phyloP scores from a whole-genome alignment of 1,140 invertebrate genomes.

The Episyrphus balteatus region DNA sequence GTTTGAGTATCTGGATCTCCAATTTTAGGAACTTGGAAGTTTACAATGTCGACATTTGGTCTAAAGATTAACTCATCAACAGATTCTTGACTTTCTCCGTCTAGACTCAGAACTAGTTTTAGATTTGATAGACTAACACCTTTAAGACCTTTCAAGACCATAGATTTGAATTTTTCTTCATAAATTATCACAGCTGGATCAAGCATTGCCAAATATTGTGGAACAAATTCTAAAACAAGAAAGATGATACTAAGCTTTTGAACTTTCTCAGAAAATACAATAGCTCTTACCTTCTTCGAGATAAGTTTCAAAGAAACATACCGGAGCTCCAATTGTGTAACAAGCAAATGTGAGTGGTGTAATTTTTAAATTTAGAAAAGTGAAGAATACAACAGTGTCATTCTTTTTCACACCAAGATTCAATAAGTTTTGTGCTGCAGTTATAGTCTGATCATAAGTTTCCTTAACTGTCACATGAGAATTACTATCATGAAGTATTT shows the following conservation, averaged over 20 bases:
- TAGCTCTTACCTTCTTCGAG: constrained; percentile 3
- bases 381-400: constrained; percentile 2
- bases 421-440: constrained; percentile 1
- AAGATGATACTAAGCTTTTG: too few relatives aligned
- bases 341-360: not conserved
- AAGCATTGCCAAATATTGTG: too few relatives aligned
- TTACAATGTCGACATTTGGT: not conserved
- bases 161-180: too few relatives aligned
- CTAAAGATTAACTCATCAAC: not conserved
- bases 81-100: not conserved
- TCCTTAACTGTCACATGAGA: not conserved
- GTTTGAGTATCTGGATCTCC: not conserved
- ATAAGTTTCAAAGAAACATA: constrained; percentile 1
- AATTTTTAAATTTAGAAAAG: not conserved
- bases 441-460: not conserved
- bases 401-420: not conserved
- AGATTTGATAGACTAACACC: not conserved
- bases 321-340: constrained; percentile 2
- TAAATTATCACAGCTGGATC: too few relatives aligned
- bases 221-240: too few relatives aligned
- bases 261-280: too few relatives aligned
- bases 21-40: not conserved
- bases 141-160: too few relatives aligned
- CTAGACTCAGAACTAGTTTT: not conserved
- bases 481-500: constrained; percentile 1